These are phyloP conservation scores for Drosophila santomea DNA, from an alignment of 1,140 invertebrate species.

Conservation along the genomic window DNA sequence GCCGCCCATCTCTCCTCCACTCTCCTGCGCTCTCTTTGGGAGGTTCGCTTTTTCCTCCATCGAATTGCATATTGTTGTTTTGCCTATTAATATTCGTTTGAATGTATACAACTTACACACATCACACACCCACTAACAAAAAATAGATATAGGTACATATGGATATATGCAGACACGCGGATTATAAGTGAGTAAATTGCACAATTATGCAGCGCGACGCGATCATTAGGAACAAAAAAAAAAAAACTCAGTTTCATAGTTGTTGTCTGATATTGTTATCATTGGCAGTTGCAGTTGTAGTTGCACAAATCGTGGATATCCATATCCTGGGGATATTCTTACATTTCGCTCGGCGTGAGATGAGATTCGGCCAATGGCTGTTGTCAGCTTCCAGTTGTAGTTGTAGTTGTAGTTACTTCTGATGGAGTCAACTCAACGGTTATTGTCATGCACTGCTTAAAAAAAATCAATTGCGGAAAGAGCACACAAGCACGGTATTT, in stretches of 20 bases:
- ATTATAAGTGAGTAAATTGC: conserved; percentile 59
- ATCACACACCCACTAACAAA: conserved; percentile 42
- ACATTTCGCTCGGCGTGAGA: conserved; percentile 22
- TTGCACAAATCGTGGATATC: conserved; percentile 40
- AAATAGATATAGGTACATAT: conserved; percentile 18
- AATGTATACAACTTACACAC: conserved; percentile 45
- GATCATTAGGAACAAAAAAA: conserved; percentile 47
- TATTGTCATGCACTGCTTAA: conserved; percentile 57
- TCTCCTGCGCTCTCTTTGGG: conserved; percentile 37
- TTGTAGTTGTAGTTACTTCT: conserved; percentile 11
- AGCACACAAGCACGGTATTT: conserved; percentile 63
- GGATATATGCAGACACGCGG: conserved; percentile 9
- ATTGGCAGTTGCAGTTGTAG: background rate
- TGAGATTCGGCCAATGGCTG: conserved; percentile 23
- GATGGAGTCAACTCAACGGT: conserved; percentile 14
- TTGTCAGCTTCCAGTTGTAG: conserved; percentile 13
- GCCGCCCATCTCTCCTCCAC: conserved; percentile 25
- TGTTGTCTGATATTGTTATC: conserved; percentile 36
- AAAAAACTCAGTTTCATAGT: conserved; percentile 26
- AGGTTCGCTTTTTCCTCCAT: conserved; percentile 7
- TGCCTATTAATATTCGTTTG: conserved; percentile 62
- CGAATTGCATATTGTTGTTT: conserved; percentile 71
- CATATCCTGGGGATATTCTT: conserved; percentile 31
- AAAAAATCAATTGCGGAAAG: conserved; percentile 72
- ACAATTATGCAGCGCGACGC: conserved; percentile 74